Evolutionary conservation across 1,140 invertebrate genomes (phyloP).

Genomic region (Drosophila bipectinata): DNA sequence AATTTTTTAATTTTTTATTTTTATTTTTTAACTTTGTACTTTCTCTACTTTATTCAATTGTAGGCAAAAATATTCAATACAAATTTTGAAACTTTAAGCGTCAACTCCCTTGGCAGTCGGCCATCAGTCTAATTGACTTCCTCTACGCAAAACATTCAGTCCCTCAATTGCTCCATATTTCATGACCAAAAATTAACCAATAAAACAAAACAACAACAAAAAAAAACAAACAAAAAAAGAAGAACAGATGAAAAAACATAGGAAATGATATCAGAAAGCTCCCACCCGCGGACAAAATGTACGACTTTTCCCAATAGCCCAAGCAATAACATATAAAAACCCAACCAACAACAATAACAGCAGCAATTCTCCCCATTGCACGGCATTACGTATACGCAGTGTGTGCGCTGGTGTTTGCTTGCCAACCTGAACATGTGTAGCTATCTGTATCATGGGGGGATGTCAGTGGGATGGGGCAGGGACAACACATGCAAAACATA

Average conservation of each 20-base stretch:
- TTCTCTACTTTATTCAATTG: background rate
- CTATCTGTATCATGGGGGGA: constrained; percentile 52
- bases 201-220: constrained; percentile 54
- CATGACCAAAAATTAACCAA: constrained; percentile 66
- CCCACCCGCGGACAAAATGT: constrained; percentile 48
- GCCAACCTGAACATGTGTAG: constrained; percentile 79
- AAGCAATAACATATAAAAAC: constrained; percentile 57
- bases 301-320: constrained; percentile 66
- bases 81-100: constrained; percentile 2
- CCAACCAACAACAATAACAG: constrained; percentile 48
- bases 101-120: constrained; percentile 7
- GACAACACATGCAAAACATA: constrained; percentile 71
- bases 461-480: background rate
- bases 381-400: constrained; percentile 70
- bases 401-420: constrained; percentile 51
- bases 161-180: constrained; percentile 49
- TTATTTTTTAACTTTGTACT: no score
- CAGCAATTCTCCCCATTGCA: constrained; percentile 55
- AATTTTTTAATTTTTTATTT: no score
- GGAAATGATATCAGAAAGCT: constrained; percentile 52
- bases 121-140: constrained; percentile 51
- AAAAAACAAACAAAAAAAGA: background rate
- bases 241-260: constrained; percentile 4
- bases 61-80: background rate
- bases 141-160: constrained; percentile 18